Conservation (phyloP, 2,888 invertebrate genomes). For the Cryptocheilus praepositus region DNA sequence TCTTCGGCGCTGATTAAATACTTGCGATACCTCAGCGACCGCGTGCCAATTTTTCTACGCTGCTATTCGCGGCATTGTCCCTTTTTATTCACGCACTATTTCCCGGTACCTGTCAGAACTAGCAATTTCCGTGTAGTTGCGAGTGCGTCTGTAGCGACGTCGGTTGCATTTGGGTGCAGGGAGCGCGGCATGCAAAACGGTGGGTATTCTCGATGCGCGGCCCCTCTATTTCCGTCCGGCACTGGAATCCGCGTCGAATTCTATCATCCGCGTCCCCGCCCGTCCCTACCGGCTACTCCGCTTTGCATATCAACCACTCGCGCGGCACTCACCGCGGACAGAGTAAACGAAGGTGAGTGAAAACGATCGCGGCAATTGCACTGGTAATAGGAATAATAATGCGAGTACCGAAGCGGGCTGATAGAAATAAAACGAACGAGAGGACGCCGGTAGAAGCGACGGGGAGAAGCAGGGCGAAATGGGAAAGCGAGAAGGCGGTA, state of each 20-base stretch:
- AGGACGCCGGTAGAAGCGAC: conserved; percentile 19
- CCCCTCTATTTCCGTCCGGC: conserved; percentile 70
- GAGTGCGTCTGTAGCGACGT: not conserved
- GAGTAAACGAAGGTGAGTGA: too few species aligned
- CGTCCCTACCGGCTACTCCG: conserved; percentile 26
- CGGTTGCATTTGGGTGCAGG: conserved; percentile 2
- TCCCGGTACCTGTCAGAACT: too few species aligned
- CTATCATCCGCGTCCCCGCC: conserved; percentile 63
- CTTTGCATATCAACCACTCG: too few species aligned
- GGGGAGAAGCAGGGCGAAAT: conserved; percentile 11
- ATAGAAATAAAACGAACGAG: not conserved
- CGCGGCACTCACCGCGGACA: too few species aligned
- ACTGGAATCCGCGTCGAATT: conserved; percentile 71
- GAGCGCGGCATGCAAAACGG: conserved; percentile 53
- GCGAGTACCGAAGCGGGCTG: not conserved
- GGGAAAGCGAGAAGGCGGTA: conserved; percentile 18
- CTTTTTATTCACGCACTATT: too few species aligned
- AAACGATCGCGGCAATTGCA: not conserved
- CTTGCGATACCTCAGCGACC: too few species aligned
- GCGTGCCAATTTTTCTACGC: too few species aligned
- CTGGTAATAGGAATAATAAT: not conserved
- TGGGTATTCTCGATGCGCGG: conserved; percentile 67
- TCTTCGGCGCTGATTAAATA: conserved; percentile 12
- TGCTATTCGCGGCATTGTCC: too few species aligned
- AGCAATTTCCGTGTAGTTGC: conserved; percentile 4